A percentile compares a stretch with the other conserved stretches of the same genome.
Evolutionary conservation across 1,140 invertebrate genomes (phyloP).

Genomic region (Phortica variegata): DNA sequence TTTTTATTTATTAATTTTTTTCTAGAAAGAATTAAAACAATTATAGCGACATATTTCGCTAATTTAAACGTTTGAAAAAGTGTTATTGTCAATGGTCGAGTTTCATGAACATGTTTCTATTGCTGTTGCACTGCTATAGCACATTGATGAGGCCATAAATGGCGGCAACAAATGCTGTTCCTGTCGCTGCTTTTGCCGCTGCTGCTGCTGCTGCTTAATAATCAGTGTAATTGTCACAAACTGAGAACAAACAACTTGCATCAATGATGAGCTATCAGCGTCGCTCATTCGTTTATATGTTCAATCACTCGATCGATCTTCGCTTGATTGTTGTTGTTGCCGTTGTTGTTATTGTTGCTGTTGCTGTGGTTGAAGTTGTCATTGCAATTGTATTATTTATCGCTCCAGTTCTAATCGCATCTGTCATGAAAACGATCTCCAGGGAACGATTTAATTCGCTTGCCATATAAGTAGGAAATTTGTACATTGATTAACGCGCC

Average conservation of each 20-base stretch:
- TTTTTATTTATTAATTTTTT: neutral
- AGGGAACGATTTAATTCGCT: slow-evolving; percentile 53
- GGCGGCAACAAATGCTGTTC: too few relatives aligned
- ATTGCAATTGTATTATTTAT: slow-evolving; percentile 54
- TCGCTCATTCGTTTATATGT: neutral
- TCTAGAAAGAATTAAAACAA: neutral
- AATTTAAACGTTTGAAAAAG: too few relatives aligned
- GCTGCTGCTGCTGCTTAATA: slow-evolving; percentile 11
- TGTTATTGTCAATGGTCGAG: too few relatives aligned
- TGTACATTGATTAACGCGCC: slow-evolving; percentile 53
- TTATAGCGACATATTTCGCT: neutral
- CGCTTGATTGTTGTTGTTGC: too few relatives aligned
- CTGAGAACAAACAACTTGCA: neutral
- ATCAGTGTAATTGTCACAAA: slow-evolving; percentile 49
- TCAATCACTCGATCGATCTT: too few relatives aligned
- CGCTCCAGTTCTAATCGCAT: slow-evolving; percentile 51
- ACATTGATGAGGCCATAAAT: too few relatives aligned
- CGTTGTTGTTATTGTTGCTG: too few relatives aligned
- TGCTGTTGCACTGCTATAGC: too few relatives aligned
- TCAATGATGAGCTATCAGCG: slow-evolving; percentile 32
- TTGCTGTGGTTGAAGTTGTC: too few relatives aligned
- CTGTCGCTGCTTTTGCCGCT: too few relatives aligned
- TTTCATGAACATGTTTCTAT: too few relatives aligned
- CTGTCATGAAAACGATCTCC: slow-evolving; percentile 40
- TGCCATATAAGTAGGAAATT: slow-evolving; percentile 51